A percentile compares a stretch with the other conserved stretches of the same genome.
Conservation (phyloP, 2,888 invertebrate genomes). For the Amphiduros pacificus region DNA sequence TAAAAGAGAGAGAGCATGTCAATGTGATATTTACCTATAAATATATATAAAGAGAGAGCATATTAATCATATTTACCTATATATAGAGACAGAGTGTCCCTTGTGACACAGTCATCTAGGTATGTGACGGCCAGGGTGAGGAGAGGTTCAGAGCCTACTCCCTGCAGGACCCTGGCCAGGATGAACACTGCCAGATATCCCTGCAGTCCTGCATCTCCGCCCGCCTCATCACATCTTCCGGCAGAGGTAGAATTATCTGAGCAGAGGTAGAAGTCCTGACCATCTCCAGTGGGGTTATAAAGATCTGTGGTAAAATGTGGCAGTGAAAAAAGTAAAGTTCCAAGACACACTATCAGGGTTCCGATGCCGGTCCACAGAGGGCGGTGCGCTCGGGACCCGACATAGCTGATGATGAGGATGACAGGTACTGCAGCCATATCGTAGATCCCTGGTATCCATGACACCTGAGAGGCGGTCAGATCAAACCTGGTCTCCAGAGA, state of each 20-base stretch:
- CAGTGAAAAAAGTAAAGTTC: constrained; percentile 23
- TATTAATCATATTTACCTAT: constrained; percentile 14
- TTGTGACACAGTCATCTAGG: constrained; percentile 15
- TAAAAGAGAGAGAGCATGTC: too few species aligned
- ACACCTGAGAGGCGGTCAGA: constrained; percentile 11
- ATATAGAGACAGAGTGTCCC: constrained; percentile 16
- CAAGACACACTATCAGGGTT: constrained; percentile 15
- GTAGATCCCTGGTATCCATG: constrained; percentile 17
- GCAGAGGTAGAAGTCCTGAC: too few species aligned
- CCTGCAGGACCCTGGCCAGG: constrained; percentile 1
- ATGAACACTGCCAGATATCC: constrained; percentile 11
- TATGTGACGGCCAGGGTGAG: constrained; percentile 16
- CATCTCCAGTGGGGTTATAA: too few species aligned
- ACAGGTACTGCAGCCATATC: constrained; percentile 12
- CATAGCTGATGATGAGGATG: neutral
- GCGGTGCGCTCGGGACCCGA: constrained; percentile 5
- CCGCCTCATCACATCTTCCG: too few species aligned
- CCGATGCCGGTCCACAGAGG: constrained; percentile 9
- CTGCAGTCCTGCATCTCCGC: neutral
- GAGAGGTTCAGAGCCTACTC: constrained; percentile 1
- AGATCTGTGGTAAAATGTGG: constrained; percentile 28
- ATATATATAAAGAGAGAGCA: too few species aligned
- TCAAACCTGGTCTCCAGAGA: constrained; percentile 14
- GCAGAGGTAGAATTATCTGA: too few species aligned
- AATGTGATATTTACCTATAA: too few species aligned